phyloP scores from a whole-genome alignment of 2,113 vertebrate species.

The Amphiprion percula region DNA sequence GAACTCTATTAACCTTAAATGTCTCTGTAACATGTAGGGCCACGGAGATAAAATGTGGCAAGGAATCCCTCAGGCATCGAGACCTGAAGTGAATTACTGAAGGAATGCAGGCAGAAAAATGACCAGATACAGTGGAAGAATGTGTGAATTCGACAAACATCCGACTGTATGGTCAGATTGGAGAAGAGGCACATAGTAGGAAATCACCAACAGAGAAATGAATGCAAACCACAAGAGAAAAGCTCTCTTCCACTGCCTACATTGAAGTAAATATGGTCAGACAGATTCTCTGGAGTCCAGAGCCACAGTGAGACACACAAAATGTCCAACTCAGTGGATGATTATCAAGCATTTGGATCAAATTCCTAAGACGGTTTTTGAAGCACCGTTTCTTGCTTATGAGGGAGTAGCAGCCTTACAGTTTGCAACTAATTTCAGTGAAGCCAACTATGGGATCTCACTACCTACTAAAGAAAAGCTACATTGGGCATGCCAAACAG shows the following conservation, averaged over 20 bases:
- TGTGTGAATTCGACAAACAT: not conserved
- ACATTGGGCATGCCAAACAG: too few species aligned
- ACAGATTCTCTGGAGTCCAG: not conserved
- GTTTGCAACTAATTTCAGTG: too few species aligned
- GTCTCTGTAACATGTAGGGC: constrained; percentile 11
- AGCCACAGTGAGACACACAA: too few species aligned
- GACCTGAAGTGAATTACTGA: not conserved
- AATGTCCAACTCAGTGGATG: too few species aligned
- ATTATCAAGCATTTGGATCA: too few species aligned
- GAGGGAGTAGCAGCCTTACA: too few species aligned
- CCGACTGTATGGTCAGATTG: not conserved
- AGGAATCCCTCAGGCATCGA: not conserved
- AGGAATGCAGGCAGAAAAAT: not conserved
- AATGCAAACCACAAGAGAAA: not conserved
- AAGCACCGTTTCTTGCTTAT: too few species aligned
- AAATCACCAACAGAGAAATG: not conserved
- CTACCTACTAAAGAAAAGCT: too few species aligned
- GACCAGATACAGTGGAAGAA: not conserved
- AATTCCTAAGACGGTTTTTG: too few species aligned
- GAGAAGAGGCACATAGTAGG: not conserved
- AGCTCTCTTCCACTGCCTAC: not conserved
- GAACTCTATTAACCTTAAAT: not conserved
- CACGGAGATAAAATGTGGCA: constrained; percentile 17
- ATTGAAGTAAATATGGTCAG: not conserved
- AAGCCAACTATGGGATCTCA: too few species aligned